Conservation (phyloP, 92 coral and sea anemone genomes). For the Diadumene lineata region DNA sequence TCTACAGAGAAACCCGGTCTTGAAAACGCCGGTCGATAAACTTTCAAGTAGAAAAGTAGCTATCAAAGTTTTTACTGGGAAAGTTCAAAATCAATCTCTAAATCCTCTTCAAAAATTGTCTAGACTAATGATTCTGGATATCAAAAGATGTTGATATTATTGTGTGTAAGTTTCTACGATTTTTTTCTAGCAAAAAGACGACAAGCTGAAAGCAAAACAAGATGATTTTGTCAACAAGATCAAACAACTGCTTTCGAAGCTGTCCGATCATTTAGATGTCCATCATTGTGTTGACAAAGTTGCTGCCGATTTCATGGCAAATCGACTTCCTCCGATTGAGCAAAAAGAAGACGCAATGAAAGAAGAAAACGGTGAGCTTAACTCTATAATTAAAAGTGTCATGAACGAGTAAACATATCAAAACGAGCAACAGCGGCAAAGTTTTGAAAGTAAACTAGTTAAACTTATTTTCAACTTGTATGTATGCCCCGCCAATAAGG, state of each 20-base stretch:
- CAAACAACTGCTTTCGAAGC: slow-evolving; percentile 23
- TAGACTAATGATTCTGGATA: not conserved
- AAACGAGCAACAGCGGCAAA: too few relatives aligned
- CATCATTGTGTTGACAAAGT: slow-evolving; percentile 66
- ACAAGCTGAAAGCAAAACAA: slow-evolving; percentile 40
- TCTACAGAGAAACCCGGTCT: too few relatives aligned
- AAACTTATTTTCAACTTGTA: not conserved
- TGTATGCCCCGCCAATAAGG: slow-evolving; percentile 80
- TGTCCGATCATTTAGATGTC: slow-evolving; percentile 66
- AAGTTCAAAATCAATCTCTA: not conserved
- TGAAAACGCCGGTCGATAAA: too few relatives aligned
- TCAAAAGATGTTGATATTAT: not conserved
- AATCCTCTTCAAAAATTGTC: not conserved
- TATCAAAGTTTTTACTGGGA: too few relatives aligned
- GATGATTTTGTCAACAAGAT: slow-evolving; percentile 48
- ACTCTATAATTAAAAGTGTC: too few relatives aligned
- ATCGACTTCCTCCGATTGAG: slow-evolving; percentile 79
- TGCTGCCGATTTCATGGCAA: slow-evolving; percentile 64
- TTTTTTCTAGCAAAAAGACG: slow-evolving; percentile 13
- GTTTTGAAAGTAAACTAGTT: too few relatives aligned
- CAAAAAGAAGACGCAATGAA: slow-evolving; percentile 24
- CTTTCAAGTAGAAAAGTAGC: too few relatives aligned
- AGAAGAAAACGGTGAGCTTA: slow-evolving; percentile 5
- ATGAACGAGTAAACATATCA: too few relatives aligned
- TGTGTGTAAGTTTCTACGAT: not conserved